Evolutionary conservation across 1,140 invertebrate genomes (phyloP).

Genomic region (Druon quercuslanigerum): DNA sequence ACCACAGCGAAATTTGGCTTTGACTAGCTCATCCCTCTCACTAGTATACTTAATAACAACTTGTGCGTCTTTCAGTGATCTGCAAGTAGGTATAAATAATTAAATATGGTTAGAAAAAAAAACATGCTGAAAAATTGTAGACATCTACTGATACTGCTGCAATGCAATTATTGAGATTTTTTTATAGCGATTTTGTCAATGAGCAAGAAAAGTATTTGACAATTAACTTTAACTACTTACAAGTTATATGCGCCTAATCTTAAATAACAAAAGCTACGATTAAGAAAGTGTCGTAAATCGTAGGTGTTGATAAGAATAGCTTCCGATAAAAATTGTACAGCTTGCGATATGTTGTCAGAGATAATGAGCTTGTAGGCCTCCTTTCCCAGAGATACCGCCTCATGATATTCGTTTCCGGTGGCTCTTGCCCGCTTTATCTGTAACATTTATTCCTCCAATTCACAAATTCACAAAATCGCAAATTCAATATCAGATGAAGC

Average conservation of each 20-base stretch:
- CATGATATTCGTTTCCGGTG: neutral
- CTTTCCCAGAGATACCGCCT: neutral
- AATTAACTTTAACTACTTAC: constrained; percentile 8
- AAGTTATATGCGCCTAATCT: neutral
- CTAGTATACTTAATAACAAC: neutral
- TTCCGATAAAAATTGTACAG: constrained; percentile 1
- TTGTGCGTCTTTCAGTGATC: constrained; percentile 13
- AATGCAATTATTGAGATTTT: no score
- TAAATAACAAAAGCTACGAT: constrained; percentile 12
- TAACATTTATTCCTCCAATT: neutral
- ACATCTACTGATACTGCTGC: no score
- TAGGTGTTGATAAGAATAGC: neutral
- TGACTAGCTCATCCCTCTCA: neutral
- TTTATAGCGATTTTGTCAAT: no score
- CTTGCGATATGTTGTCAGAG: neutral
- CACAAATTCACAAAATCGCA: neutral
- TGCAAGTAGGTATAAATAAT: neutral
- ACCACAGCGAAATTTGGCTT: constrained; percentile 3
- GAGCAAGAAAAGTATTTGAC: neutral
- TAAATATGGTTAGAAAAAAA: no score
- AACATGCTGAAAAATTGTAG: no score
- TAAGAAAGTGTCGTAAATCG: constrained; percentile 6
- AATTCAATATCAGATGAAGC: no score
- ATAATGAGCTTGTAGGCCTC: neutral
- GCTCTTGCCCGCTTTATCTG: neutral